Evolutionary conservation across 1,140 invertebrate genomes (phyloP).

Genomic region (Drosophila melanogaster): DNA sequence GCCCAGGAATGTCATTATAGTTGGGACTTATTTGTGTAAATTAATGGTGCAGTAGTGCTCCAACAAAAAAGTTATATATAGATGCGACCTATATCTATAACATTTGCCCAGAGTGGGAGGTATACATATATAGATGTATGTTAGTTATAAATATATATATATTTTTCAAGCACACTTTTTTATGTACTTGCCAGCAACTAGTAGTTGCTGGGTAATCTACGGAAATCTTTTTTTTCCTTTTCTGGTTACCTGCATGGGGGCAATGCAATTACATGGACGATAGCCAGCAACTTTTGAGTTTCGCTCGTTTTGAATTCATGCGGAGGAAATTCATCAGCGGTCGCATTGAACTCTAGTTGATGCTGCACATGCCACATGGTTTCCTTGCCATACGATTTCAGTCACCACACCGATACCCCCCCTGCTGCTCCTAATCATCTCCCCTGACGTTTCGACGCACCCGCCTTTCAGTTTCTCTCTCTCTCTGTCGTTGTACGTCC

Average conservation of each 20-base stretch:
- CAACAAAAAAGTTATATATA: background rate
- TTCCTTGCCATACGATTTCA: background rate
- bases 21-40: background rate
- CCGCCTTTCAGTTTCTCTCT: background rate
- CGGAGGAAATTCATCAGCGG: conserved; percentile 60
- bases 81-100: no score
- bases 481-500: no score
- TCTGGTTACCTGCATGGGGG: background rate
- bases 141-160: background rate
- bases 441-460: no score
- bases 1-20: background rate
- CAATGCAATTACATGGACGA: conserved; percentile 1
- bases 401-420: background rate
- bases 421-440: background rate
- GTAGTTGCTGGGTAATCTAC: conserved; percentile 15
- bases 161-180: no score
- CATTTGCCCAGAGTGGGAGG: background rate
- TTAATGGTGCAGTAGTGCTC: background rate
- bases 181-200: conserved; percentile 21
- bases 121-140: no score
- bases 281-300: background rate
- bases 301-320: conserved; percentile 6
- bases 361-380: conserved; percentile 50
- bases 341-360: conserved; percentile 2
- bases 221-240: no score